These are phyloP conservation scores for Apodemia hepburni DNA, from an alignment of 2,888 invertebrate genomes.

Conservation along the genomic window DNA sequence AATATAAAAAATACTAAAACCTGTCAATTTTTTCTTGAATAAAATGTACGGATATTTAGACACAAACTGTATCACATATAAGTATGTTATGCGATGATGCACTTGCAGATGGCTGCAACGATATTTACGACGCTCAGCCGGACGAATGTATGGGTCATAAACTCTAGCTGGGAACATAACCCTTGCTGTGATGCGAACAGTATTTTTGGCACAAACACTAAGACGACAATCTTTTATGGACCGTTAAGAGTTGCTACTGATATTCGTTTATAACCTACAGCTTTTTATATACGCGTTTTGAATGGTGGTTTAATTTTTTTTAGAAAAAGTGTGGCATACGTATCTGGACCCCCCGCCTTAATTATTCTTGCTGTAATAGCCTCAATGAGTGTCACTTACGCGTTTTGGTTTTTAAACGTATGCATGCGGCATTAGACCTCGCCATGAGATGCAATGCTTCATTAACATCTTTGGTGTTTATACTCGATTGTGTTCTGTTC, in stretches of 20 bases:
- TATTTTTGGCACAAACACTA: constrained; percentile 65
- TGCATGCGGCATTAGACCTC: no score
- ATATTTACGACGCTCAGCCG: constrained; percentile 60
- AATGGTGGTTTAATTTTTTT: background rate
- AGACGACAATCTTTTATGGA: constrained; percentile 49
- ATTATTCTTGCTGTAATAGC: no score
- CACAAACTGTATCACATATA: background rate
- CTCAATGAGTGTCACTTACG: no score
- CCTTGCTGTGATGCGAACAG: constrained; percentile 56
- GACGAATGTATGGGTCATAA: constrained; percentile 67
- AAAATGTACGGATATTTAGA: background rate
- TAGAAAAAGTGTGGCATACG: no score
- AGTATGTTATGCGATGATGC: constrained; percentile 33
- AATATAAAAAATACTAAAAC: no score
- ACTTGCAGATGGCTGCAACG: constrained; percentile 48
- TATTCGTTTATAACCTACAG: constrained; percentile 12
- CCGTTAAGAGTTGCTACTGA: constrained; percentile 38
- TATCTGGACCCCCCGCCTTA: no score
- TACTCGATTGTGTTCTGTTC: no score
- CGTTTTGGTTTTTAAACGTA: no score
- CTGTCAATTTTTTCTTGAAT: no score
- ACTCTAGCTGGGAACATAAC: constrained; percentile 54
- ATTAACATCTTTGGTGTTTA: no score
- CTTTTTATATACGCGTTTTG: background rate
- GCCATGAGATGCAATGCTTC: no score